Conservation (phyloP, 2,113 vertebrate genomes). For the Antennarius striatus region DNA sequence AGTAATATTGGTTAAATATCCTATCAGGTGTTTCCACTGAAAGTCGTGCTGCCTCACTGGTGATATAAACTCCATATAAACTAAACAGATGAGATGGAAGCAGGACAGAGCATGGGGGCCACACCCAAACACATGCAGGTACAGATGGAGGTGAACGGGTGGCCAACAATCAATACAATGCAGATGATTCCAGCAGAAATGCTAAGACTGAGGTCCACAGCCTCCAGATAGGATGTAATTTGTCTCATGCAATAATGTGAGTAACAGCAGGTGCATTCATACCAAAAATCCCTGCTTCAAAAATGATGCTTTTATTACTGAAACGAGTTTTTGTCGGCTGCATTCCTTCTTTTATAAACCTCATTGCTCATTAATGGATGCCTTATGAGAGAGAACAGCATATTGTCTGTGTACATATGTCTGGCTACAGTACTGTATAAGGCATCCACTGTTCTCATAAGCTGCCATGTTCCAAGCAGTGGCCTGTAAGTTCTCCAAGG, state of each 20-base stretch:
- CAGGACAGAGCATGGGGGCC: too few relatives aligned
- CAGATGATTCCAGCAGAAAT: too few relatives aligned
- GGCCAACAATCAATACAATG: too few relatives aligned
- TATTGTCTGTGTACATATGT: constrained; percentile 56
- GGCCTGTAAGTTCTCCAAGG: constrained; percentile 66
- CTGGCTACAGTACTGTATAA: constrained; percentile 58
- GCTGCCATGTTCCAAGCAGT: constrained; percentile 53
- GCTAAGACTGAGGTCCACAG: too few relatives aligned
- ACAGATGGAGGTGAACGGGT: too few relatives aligned
- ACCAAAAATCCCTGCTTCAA: neutral
- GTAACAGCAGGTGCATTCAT: constrained; percentile 5
- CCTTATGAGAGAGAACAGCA: constrained; percentile 54
- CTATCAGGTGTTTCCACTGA: too few relatives aligned
- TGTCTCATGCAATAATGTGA: too few relatives aligned
- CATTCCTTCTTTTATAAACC: constrained; percentile 50
- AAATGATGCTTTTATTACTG: neutral
- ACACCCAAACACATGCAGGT: too few relatives aligned
- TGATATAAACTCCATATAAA: too few relatives aligned
- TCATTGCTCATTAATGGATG: constrained; percentile 27
- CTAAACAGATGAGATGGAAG: too few relatives aligned
- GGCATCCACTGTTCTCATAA: constrained; percentile 70
- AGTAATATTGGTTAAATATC: neutral
- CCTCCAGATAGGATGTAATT: too few relatives aligned
- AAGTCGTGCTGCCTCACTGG: too few relatives aligned
- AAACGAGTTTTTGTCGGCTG: constrained; percentile 22